A percentile compares a stretch with the other conserved stretches of the same genome.
Evolutionary conservation across 2,888 invertebrate genomes (phyloP).

Genomic region (Agriopis marginaria): DNA sequence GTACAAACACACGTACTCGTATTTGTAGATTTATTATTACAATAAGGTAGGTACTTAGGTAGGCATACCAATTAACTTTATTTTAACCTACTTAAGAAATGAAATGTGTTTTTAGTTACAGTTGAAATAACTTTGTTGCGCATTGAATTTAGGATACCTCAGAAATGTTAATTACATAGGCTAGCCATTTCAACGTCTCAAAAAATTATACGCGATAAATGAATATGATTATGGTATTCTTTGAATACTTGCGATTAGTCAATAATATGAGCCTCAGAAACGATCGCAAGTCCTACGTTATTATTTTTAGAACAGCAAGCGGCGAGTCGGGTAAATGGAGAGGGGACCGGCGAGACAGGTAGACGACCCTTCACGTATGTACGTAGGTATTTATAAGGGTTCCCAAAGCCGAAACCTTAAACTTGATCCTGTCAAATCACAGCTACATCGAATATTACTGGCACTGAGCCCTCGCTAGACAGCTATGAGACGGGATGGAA

Average conservation of each 20-base stretch:
- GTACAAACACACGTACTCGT: neutral
- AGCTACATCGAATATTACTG: slow-evolving; percentile 20
- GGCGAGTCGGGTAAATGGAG: slow-evolving; percentile 10
- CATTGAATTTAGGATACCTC: slow-evolving; percentile 11
- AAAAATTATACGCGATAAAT: neutral
- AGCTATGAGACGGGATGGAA: slow-evolving; percentile 51
- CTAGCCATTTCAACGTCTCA: neutral
- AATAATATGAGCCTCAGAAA: slow-evolving; percentile 14
- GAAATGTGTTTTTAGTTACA: neutral
- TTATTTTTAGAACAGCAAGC: slow-evolving; percentile 32
- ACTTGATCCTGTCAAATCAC: slow-evolving; percentile 26
- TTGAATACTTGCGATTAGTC: slow-evolving; percentile 7
- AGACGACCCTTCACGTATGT: slow-evolving; percentile 26
- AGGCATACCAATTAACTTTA: neutral
- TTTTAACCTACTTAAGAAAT: slow-evolving; percentile 4
- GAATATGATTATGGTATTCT: neutral
- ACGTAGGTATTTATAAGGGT: slow-evolving; percentile 32
- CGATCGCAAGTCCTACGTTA: slow-evolving; percentile 21
- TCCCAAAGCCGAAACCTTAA: slow-evolving; percentile 29
- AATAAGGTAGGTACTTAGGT: neutral
- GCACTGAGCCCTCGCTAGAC: slow-evolving; percentile 31
- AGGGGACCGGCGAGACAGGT: slow-evolving; percentile 36
- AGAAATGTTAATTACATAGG: slow-evolving; percentile 12
- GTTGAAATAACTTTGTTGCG: slow-evolving; percentile 3
- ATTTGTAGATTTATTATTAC: slow-evolving; percentile 1